phyloP scores from a whole-genome alignment of 2,113 vertebrate genomes.

The Hippocampus abdominalis region DNA sequence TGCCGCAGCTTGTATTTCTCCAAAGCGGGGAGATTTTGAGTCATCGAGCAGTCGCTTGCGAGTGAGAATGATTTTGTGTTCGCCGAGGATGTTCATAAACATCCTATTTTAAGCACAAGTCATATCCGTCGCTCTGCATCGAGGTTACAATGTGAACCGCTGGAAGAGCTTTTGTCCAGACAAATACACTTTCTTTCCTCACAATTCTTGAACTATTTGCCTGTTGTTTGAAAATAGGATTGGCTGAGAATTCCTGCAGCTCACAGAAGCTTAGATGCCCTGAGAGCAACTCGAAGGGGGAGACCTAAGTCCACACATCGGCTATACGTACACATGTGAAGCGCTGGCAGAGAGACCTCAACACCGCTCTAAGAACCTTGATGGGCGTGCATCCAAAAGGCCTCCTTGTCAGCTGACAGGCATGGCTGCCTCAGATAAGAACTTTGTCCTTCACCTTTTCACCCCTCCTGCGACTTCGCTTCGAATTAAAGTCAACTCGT shows the following conservation, averaged over 20 bases:
- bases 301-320: constrained; percentile 1
- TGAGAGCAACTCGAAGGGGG: constrained; percentile 12
- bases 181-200: constrained; percentile 43
- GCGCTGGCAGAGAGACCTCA: neutral
- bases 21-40: neutral
- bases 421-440: constrained; percentile 57
- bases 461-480: constrained; percentile 23
- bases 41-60: neutral
- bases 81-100: constrained; percentile 3
- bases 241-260: neutral
- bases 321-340: constrained; percentile 12
- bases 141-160: constrained; percentile 41
- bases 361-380: constrained; percentile 14
- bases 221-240: constrained; percentile 20
- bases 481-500: constrained; percentile 3
- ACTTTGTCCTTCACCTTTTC: constrained; percentile 35
- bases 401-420: constrained; percentile 32
- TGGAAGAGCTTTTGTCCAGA: constrained; percentile 27
- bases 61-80: neutral
- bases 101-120: constrained; percentile 41
- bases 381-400: neutral
- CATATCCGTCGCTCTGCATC: constrained; percentile 31
- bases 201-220: constrained; percentile 28
- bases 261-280: constrained; percentile 5
- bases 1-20: neutral